A percentile compares a stretch with the other conserved stretches of the same genome.
Evolutionary conservation across 2,888 invertebrate species (phyloP).

Genomic region (Epicampocera succincta): DNA sequence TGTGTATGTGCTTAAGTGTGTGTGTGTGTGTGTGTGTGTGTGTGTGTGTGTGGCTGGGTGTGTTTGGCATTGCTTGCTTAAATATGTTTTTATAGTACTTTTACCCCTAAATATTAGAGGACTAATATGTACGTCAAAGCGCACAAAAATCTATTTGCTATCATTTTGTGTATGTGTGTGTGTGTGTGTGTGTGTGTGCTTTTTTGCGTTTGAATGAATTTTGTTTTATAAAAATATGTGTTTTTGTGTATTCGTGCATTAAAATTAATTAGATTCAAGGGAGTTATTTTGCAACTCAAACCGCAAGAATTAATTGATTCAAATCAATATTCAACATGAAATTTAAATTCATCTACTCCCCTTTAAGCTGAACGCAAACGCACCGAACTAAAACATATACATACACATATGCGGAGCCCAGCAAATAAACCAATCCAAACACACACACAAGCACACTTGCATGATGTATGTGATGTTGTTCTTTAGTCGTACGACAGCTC

Average conservation of each 20-base stretch:
- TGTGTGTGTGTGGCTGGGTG: slow-evolving; percentile 8
- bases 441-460: neutral
- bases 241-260: slow-evolving; percentile 79
- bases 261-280: slow-evolving; percentile 82
- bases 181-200: slow-evolving; percentile 39
- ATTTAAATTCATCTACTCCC: slow-evolving; percentile 61
- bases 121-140: slow-evolving; percentile 59
- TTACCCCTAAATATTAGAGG: slow-evolving; percentile 38
- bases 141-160: slow-evolving; percentile 45
- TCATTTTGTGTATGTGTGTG: slow-evolving; percentile 26
- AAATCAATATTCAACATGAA: slow-evolving; percentile 80
- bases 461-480: too few species aligned
- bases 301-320: slow-evolving; percentile 81
- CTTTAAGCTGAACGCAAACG: slow-evolving; percentile 14
- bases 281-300: slow-evolving; percentile 76
- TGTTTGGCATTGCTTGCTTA: too few species aligned
- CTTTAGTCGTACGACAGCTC: neutral
- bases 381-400: neutral
- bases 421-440: neutral
- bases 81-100: neutral
- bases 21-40: neutral
- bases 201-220: slow-evolving; percentile 24
- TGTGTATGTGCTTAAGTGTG: slow-evolving; percentile 10
- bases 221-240: slow-evolving; percentile 51
- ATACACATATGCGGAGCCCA: neutral